These are phyloP conservation scores for Sebastiscus tertius DNA, from an alignment of 2,797 vertebrate genomes.

Conservation along the genomic window DNA sequence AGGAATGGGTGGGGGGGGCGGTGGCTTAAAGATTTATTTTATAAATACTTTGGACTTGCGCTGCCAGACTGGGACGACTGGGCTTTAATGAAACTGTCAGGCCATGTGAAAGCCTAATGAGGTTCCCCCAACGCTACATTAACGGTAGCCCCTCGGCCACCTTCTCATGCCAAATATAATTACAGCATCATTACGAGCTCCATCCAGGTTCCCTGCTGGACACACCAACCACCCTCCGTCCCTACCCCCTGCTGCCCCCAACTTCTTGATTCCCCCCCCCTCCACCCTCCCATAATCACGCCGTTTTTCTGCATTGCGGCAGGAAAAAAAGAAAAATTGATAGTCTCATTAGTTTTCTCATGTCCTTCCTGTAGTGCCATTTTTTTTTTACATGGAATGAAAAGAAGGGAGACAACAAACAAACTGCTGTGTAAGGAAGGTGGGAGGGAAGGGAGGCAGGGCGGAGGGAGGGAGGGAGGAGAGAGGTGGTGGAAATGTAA, in stretches of 20 bases:
- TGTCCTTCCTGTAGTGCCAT: slow-evolving; percentile 51
- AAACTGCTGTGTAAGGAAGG: slow-evolving; percentile 51
- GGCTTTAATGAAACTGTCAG: slow-evolving; percentile 82
- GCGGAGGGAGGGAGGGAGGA: not conserved
- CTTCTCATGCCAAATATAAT: slow-evolving; percentile 77
- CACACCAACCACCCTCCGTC: not conserved
- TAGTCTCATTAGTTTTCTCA: slow-evolving; percentile 63
- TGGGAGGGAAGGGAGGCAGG: not conserved
- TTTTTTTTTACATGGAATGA: slow-evolving; percentile 42
- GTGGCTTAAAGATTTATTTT: slow-evolving; percentile 70
- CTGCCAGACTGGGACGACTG: slow-evolving; percentile 58
- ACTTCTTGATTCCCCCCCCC: not conserved
- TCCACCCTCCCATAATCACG: slow-evolving; percentile 21
- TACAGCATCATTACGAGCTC: slow-evolving; percentile 73
- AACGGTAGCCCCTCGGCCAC: slow-evolving; percentile 59
- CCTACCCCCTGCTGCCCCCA: not conserved
- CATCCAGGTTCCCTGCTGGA: slow-evolving; percentile 40
- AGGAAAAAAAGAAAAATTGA: slow-evolving; percentile 38
- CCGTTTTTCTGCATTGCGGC: slow-evolving; percentile 63
- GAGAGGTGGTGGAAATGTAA: not conserved
- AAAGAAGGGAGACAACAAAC: slow-evolving; percentile 51
- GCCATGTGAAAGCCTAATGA: slow-evolving; percentile 74
- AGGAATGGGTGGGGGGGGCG: not conserved
- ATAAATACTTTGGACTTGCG: slow-evolving; percentile 76
- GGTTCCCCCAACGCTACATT: slow-evolving; percentile 72